Percentiles rank a stretch among this genome's conserved stretches.
Evolutionary conservation across 2,113 vertebrate species (phyloP).

Genomic region (Lonchura striata): DNA sequence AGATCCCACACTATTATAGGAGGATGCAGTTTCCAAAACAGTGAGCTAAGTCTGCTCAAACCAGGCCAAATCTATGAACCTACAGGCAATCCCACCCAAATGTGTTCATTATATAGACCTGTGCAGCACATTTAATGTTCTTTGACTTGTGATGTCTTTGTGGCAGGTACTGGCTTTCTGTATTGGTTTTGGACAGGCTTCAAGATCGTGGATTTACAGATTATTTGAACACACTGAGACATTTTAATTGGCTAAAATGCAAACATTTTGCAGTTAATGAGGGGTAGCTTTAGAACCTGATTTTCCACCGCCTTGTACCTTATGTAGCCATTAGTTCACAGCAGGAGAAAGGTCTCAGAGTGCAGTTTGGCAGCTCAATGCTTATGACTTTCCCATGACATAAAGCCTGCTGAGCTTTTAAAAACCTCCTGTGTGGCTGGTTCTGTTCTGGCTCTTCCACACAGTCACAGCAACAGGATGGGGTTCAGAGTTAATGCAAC

Average conservation of each 20-base stretch:
- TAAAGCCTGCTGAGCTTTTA: neutral
- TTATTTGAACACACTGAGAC: neutral
- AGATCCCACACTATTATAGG: neutral
- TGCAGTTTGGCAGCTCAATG: neutral
- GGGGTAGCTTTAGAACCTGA: neutral
- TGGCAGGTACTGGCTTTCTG: neutral
- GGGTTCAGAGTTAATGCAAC: neutral
- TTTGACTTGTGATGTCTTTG: neutral
- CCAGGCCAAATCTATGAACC: neutral
- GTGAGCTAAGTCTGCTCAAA: neutral
- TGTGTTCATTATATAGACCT: neutral
- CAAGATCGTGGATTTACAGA: neutral
- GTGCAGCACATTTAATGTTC: neutral
- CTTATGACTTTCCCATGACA: neutral
- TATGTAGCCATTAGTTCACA: neutral
- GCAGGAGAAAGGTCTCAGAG: neutral
- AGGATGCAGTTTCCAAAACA: neutral
- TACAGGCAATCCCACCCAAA: neutral
- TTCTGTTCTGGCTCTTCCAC: neutral
- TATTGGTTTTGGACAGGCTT: conserved; percentile 14
- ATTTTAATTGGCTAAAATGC: conserved; percentile 28
- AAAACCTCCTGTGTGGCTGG: neutral
- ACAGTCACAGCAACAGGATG: neutral
- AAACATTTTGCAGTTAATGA: conserved; percentile 34
- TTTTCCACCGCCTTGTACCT: conserved; percentile 20